Evolutionary conservation across 2,888 invertebrate genomes (phyloP).

Genomic region (Poecilobothrus nobilitatus): DNA sequence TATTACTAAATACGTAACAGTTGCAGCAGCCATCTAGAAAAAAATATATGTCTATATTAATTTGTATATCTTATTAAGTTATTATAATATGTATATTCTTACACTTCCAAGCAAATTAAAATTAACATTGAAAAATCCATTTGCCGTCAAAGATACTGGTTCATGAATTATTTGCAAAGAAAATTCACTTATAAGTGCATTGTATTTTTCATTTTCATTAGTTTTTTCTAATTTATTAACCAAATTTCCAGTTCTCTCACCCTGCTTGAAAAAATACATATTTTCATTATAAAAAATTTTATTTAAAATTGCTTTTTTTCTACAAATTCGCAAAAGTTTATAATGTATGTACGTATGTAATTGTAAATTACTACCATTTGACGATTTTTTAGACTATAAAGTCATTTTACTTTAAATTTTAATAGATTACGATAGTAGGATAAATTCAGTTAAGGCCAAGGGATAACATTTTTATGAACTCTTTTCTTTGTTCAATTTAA

Average conservation of each 20-base stretch:
- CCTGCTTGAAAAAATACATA: conserved; percentile 27
- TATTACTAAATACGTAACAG: conserved; percentile 38
- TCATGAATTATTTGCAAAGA: conserved; percentile 40
- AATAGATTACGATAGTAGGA: no score
- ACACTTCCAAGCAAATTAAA: conserved; percentile 38
- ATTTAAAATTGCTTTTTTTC: no score
- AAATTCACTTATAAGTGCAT: conserved; percentile 39
- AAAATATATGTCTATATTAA: neutral
- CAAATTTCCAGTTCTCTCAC: conserved; percentile 38
- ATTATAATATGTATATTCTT: conserved; percentile 21
- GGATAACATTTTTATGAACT: no score
- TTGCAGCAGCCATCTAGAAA: conserved; percentile 36
- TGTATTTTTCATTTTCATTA: conserved; percentile 35
- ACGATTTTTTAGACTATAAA: no score
- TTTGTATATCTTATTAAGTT: neutral
- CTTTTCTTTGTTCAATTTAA: no score
- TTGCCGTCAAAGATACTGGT: conserved; percentile 37
- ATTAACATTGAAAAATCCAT: conserved; percentile 40
- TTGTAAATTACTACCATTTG: no score
- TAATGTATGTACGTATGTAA: no score
- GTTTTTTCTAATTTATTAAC: conserved; percentile 39
- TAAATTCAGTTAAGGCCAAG: no score
- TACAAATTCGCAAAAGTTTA: no score
- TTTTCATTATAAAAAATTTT: no score
- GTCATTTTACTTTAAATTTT: no score